Percentiles rank a stretch among this genome's conserved stretches.
phyloP scores from a whole-genome alignment of 30 jellyfish, hydroid and myxozoan genomes.

The Catostylus mosaicus region DNA sequence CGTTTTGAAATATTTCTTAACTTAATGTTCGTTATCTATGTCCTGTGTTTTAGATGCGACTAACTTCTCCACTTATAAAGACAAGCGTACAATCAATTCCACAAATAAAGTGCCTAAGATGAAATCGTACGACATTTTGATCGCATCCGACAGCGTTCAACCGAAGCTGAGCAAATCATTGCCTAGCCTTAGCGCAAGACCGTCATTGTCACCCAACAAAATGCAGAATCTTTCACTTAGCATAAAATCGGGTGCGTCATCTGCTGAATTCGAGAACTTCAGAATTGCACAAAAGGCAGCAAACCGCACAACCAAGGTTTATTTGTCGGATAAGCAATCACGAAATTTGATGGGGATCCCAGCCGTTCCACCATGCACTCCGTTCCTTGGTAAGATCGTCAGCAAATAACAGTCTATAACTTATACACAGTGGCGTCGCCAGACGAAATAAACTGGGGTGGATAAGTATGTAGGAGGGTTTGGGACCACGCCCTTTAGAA shows the following conservation, averaged over 20 bases:
- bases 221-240: background rate
- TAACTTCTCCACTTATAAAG: too few relatives aligned
- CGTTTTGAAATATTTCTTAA: too few relatives aligned
- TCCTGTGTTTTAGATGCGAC: too few relatives aligned
- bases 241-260: background rate
- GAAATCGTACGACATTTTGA: background rate
- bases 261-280: background rate
- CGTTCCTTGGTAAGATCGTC: conserved; percentile 41
- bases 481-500: too few relatives aligned
- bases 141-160: background rate
- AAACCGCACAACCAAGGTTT: conserved; percentile 20
- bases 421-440: too few relatives aligned
- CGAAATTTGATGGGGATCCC: conserved; percentile 59
- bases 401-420: too few relatives aligned
- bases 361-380: conserved; percentile 70
- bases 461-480: too few relatives aligned
- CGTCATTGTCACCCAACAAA: background rate
- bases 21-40: too few relatives aligned
- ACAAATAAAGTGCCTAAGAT: background rate
- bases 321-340: conserved; percentile 59
- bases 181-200: conserved; percentile 27
- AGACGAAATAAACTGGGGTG: too few relatives aligned
- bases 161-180: conserved; percentile 21
- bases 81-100: background rate
- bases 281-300: background rate